These are phyloP conservation scores for Oncorhynchus keta DNA, from an alignment of 2,113 vertebrate genomes.

Conservation along the genomic window DNA sequence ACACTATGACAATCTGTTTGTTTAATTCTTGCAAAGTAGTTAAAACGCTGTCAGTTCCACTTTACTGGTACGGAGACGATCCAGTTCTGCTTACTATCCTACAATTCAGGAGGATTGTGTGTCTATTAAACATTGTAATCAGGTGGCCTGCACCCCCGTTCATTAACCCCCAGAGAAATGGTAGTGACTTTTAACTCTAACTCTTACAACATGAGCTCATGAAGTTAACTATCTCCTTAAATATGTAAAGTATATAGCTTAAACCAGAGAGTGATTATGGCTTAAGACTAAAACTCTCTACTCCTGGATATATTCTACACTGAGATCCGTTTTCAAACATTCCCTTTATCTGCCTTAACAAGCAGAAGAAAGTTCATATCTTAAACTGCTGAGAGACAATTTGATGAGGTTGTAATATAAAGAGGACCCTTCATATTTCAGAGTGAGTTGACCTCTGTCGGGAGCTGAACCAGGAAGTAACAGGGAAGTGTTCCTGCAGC, in stretches of 20 bases:
- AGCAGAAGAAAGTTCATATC: constrained; percentile 64
- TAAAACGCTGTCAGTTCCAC: constrained; percentile 52
- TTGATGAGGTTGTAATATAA: constrained; percentile 52
- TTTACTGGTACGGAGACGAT: constrained; percentile 33
- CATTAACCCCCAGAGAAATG: constrained; percentile 60
- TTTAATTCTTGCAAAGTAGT: too few species aligned
- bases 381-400: constrained; percentile 48
- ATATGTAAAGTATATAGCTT: constrained; percentile 76
- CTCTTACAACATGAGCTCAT: constrained; percentile 65
- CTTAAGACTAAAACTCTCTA: constrained; percentile 58
- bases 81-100: constrained; percentile 62
- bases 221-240: constrained; percentile 74
- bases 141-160: constrained; percentile 36
- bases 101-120: constrained; percentile 71
- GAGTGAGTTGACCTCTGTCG: constrained; percentile 37
- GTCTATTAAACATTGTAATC: constrained; percentile 49
- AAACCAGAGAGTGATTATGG: constrained; percentile 63
- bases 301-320: constrained; percentile 64
- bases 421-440: constrained; percentile 26
- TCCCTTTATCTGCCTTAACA: constrained; percentile 64
- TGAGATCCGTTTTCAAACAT: constrained; percentile 70
- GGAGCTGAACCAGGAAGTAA: constrained; percentile 21
- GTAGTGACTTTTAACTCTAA: constrained; percentile 61
- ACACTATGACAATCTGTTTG: too few species aligned
- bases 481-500: neutral